Conservation (phyloP, 2,113 vertebrate species). For the Andinoacara biseriatus region DNA sequence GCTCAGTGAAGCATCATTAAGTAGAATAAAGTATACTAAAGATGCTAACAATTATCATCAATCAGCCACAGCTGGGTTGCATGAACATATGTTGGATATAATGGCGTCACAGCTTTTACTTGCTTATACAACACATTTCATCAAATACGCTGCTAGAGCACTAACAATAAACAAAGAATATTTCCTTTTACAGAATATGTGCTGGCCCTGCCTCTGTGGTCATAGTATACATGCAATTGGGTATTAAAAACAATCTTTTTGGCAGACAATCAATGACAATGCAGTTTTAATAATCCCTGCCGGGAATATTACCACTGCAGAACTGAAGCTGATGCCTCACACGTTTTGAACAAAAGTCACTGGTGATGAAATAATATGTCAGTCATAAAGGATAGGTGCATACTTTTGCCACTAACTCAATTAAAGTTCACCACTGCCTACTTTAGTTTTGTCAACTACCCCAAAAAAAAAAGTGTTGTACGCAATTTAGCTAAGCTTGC, state of each 20-base stretch:
- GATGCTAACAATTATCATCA: constrained; percentile 17
- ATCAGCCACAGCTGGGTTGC: neutral
- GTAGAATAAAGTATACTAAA: constrained; percentile 9
- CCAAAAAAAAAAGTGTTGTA: neutral
- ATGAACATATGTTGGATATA: neutral
- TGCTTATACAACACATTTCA: neutral
- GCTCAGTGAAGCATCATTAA: constrained; percentile 11
- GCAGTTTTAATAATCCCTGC: neutral
- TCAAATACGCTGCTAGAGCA: neutral
- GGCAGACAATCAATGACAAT: neutral
- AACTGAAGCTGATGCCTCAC: neutral
- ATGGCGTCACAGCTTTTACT: neutral
- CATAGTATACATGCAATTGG: neutral
- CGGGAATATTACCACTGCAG: neutral
- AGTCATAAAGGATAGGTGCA: neutral
- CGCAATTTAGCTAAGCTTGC: neutral
- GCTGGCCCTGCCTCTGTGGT: neutral
- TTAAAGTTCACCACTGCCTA: neutral
- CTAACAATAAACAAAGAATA: neutral
- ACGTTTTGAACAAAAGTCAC: neutral
- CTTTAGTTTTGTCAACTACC: neutral
- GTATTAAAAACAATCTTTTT: too few species aligned
- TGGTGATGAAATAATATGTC: neutral
- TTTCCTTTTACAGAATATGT: neutral
- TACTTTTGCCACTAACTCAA: neutral